These are phyloP conservation scores for Lapara coniferarum DNA, from an alignment of 2,888 invertebrate species.

Conservation along the genomic window DNA sequence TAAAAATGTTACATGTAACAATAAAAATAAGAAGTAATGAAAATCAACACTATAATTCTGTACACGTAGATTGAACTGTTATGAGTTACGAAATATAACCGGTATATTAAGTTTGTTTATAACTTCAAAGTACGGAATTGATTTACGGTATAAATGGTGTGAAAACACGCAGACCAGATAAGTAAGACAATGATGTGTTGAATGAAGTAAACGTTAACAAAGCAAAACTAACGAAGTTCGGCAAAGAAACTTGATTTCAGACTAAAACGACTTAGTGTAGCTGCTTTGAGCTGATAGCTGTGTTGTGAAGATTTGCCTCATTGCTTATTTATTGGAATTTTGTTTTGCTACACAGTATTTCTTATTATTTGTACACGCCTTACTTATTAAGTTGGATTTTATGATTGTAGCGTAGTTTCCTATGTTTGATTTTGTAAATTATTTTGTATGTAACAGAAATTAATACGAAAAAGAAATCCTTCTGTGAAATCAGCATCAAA, in stretches of 20 bases:
- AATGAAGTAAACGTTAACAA: constrained; percentile 33
- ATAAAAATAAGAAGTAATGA: too few species aligned
- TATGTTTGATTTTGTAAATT: too few species aligned
- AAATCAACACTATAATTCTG: neutral
- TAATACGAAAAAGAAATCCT: too few species aligned
- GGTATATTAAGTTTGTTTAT: constrained; percentile 38
- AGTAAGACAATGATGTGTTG: constrained; percentile 33
- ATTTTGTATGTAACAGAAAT: too few species aligned
- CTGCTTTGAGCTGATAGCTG: neutral
- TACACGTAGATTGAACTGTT: neutral
- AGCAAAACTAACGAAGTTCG: constrained; percentile 17
- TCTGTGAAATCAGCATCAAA: too few species aligned
- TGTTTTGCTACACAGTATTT: too few species aligned
- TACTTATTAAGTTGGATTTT: too few species aligned
- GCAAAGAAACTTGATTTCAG: neutral
- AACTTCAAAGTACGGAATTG: constrained; percentile 43
- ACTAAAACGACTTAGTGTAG: neutral
- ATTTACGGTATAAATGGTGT: constrained; percentile 39
- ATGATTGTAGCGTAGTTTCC: too few species aligned
- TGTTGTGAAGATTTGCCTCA: neutral
- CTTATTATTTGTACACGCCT: too few species aligned
- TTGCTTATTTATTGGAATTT: too few species aligned
- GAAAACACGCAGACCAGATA: constrained; percentile 40
- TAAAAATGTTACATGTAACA: too few species aligned
- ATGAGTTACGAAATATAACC: neutral